Evolutionary conservation across 2,113 vertebrate genomes (phyloP).

Genomic region (Brachionichthys hirsutus): DNA sequence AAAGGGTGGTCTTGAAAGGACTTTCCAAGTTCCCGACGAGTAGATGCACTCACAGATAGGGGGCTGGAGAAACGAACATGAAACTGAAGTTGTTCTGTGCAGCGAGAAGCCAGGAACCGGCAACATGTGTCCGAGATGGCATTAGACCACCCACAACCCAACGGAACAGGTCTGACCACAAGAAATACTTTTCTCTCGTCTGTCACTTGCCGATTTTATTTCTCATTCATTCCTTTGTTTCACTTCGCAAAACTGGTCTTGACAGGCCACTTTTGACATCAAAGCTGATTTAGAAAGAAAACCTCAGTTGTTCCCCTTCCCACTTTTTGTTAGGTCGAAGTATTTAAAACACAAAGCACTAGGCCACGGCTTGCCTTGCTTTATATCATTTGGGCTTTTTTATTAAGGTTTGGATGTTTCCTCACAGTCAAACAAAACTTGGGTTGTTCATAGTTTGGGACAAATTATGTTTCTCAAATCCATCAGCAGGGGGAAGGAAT

Average conservation of each 20-base stretch:
- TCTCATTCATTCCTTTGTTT: slow-evolving; percentile 3
- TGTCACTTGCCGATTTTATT: not conserved
- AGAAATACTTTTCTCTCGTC: slow-evolving; percentile 18
- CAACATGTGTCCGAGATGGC: slow-evolving; percentile 58
- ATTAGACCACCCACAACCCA: slow-evolving; percentile 73
- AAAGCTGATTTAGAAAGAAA: slow-evolving; percentile 1
- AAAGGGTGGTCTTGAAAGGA: slow-evolving; percentile 25
- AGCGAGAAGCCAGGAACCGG: slow-evolving; percentile 63
- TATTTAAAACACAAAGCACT: not conserved
- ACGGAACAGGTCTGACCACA: slow-evolving; percentile 69
- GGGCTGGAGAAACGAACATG: slow-evolving; percentile 38
- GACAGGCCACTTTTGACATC: slow-evolving; percentile 8
- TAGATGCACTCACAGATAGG: slow-evolving; percentile 49
- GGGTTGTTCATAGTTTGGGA: too few relatives aligned
- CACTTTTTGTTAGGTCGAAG: too few relatives aligned
- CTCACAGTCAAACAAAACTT: slow-evolving; percentile 4
- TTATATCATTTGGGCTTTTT: not conserved
- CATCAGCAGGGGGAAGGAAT: slow-evolving; percentile 38
- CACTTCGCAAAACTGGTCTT: slow-evolving; percentile 6
- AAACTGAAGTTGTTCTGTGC: slow-evolving; percentile 47
- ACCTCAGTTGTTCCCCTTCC: too few relatives aligned
- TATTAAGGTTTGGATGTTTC: slow-evolving; percentile 4
- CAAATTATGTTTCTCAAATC: slow-evolving; percentile 29
- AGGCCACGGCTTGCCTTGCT: not conserved
- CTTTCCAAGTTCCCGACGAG: slow-evolving; percentile 13